Evolutionary conservation across 1,140 invertebrate genomes (phyloP).

Genomic region (Palaemon carinicauda): DNA sequence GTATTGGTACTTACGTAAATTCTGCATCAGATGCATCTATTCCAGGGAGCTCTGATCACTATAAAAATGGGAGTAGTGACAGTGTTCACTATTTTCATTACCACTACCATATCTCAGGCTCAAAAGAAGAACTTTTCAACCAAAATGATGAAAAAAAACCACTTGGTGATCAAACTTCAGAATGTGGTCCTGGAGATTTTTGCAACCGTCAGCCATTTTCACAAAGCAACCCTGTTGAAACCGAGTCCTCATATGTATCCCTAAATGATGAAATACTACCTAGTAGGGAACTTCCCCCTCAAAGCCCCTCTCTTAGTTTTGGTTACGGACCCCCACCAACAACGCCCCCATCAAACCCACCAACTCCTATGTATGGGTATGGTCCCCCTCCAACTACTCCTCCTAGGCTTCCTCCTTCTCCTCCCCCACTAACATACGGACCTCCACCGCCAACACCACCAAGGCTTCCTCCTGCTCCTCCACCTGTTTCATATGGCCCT

Average conservation of each 20-base stretch:
- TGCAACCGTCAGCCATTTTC: background rate
- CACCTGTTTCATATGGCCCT: background rate
- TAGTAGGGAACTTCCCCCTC: too few species aligned
- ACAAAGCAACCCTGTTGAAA: background rate
- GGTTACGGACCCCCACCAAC: background rate
- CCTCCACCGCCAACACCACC: conserved; percentile 34
- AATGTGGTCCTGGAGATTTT: background rate
- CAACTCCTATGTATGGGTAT: background rate
- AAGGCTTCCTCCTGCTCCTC: background rate
- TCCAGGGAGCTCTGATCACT: background rate
- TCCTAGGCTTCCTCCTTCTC: conserved; percentile 12
- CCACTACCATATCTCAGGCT: conserved; percentile 24
- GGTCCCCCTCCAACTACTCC: background rate
- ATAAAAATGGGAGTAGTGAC: background rate
- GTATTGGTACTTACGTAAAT: background rate
- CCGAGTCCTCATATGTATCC: too few species aligned
- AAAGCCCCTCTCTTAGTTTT: background rate
- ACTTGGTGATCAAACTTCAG: background rate
- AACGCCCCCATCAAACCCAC: conserved; percentile 5
- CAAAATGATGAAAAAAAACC: background rate
- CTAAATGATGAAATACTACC: too few species aligned
- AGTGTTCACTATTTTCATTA: conserved; percentile 29
- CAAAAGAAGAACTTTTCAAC: background rate
- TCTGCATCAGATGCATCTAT: background rate
- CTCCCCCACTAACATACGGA: background rate